Conservation (phyloP, 2,888 invertebrate species). For the Pollenia griseotomentosa region DNA sequence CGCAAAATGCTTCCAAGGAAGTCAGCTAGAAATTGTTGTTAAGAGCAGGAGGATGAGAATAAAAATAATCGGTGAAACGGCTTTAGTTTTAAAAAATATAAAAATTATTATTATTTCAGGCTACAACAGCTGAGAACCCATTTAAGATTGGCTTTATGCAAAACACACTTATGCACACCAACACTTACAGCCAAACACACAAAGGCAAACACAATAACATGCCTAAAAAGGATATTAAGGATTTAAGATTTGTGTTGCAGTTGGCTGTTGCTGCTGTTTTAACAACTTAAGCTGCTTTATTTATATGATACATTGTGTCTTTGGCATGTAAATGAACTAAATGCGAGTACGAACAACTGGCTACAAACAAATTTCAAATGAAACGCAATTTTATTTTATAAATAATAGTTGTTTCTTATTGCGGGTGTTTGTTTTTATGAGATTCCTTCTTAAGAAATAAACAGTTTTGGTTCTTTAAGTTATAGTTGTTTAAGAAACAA, state of each 20-base stretch:
- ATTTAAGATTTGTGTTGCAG: slow-evolving; percentile 64
- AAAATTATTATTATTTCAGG: slow-evolving; percentile 73
- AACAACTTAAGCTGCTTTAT: slow-evolving; percentile 73
- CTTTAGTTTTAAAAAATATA: slow-evolving; percentile 46
- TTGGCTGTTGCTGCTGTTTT: slow-evolving; percentile 41
- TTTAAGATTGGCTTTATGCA: slow-evolving; percentile 70
- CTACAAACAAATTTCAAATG: background rate
- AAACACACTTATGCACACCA: background rate
- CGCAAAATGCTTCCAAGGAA: background rate
- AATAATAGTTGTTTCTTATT: slow-evolving; percentile 52
- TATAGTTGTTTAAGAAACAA: slow-evolving; percentile 24
- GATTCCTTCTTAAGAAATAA: slow-evolving; percentile 27
- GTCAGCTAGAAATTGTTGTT: background rate
- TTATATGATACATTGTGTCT: slow-evolving; percentile 71
- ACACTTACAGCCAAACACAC: slow-evolving; percentile 42
- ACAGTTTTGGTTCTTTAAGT: slow-evolving; percentile 11
- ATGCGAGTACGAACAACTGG: slow-evolving; percentile 10
- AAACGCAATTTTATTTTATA: slow-evolving; percentile 56
- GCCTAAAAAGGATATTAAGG: slow-evolving; percentile 68
- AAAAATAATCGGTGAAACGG: slow-evolving; percentile 49
- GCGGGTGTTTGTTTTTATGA: background rate
- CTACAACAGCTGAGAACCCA: slow-evolving; percentile 73
- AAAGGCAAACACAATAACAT: slow-evolving; percentile 57
- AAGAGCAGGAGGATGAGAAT: background rate
- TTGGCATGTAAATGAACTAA: slow-evolving; percentile 73